These are phyloP conservation scores for Dinocampus coccinellae DNA, from an alignment of 2,888 invertebrate genomes.

Conservation along the genomic window DNA sequence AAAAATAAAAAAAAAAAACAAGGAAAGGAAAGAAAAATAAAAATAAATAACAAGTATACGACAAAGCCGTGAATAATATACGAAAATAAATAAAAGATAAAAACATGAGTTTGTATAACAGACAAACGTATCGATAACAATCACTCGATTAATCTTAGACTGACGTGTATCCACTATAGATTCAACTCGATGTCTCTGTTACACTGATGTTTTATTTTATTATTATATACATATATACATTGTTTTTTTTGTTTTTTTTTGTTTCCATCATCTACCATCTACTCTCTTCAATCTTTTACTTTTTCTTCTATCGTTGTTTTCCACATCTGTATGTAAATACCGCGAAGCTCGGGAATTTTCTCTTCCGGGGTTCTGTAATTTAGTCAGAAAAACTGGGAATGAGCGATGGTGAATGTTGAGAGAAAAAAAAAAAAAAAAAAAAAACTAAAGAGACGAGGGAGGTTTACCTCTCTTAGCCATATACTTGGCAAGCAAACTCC, in stretches of 20 bases:
- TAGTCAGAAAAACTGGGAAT: constrained; percentile 37
- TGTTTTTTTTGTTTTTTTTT: constrained; percentile 1
- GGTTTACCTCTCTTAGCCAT: constrained; percentile 41
- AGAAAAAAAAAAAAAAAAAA: constrained; percentile 22
- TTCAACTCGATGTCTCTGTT: constrained; percentile 30
- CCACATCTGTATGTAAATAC: constrained; percentile 67
- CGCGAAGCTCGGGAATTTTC: constrained; percentile 52
- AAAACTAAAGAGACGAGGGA: constrained; percentile 35
- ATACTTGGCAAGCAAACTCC: constrained; percentile 28
- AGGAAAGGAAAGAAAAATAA: constrained; percentile 30
- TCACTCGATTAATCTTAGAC: constrained; percentile 16
- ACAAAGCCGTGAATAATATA: constrained; percentile 28
- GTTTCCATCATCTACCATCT: constrained; percentile 1
- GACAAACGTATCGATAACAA: not conserved
- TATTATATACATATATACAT: too few relatives aligned
- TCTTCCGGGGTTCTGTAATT: constrained; percentile 48
- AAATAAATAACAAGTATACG: constrained; percentile 32
- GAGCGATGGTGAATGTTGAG: constrained; percentile 23
- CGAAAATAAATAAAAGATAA: not conserved
- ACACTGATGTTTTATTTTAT: constrained; percentile 7
- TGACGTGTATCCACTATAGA: constrained; percentile 17
- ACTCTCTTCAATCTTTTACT: constrained; percentile 44
- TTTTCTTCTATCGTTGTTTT: constrained; percentile 42
- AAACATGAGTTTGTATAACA: not conserved
- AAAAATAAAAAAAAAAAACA: constrained; percentile 5